Evolutionary conservation across 2,113 vertebrate species (phyloP).

Genomic region (Pavo muticus): DNA sequence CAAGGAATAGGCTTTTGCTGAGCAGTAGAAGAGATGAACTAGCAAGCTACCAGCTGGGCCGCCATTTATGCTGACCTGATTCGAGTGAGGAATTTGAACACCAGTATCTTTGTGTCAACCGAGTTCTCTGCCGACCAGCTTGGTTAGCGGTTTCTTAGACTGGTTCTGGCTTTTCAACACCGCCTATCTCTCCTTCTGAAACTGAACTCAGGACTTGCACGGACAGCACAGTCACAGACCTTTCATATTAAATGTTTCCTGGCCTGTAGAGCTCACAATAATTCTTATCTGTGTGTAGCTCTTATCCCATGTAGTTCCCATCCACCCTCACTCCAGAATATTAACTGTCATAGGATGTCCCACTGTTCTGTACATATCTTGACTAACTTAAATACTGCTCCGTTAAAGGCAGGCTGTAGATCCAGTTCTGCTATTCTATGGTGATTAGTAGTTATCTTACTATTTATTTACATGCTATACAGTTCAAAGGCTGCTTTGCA

Average conservation of each 20-base stretch:
- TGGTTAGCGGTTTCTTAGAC: not conserved
- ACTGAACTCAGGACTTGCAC: not conserved
- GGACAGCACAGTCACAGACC: not conserved
- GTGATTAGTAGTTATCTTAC: not conserved
- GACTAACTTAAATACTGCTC: not conserved
- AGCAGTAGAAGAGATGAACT: not conserved
- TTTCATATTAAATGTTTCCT: not conserved
- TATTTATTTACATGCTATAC: not conserved
- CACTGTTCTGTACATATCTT: not conserved
- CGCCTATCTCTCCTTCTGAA: not conserved
- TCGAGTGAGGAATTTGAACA: not conserved
- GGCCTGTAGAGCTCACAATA: not conserved
- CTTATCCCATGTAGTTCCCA: not conserved
- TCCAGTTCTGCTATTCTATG: not conserved
- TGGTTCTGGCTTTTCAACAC: too few species aligned
- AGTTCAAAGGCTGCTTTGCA: not conserved
- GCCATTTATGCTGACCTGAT: not conserved
- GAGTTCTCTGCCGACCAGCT: not conserved
- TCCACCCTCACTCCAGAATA: not conserved
- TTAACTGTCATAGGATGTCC: not conserved
- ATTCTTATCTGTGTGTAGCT: not conserved
- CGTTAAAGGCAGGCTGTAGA: not conserved
- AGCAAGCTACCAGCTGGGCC: not conserved
- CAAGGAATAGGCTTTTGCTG: not conserved
- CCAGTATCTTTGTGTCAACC: rapidly evolving